Evolutionary conservation across 2,113 vertebrate genomes (phyloP).

Genomic region (Aegithalos caudatus): DNA sequence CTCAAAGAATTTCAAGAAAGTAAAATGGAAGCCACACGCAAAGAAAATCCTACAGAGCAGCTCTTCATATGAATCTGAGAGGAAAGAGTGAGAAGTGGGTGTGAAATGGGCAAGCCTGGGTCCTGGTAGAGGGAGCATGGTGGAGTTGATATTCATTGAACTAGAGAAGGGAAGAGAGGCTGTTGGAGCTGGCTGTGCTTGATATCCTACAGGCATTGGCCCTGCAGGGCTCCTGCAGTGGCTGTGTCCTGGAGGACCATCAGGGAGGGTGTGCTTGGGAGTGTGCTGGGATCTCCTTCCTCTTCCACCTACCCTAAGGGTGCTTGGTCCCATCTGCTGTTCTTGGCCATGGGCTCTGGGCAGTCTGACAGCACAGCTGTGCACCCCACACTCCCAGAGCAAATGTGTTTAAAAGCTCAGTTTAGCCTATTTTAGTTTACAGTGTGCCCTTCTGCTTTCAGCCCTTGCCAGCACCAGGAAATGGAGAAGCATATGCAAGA

Average conservation of each 20-base stretch:
- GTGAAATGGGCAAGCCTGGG: neutral
- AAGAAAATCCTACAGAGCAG: neutral
- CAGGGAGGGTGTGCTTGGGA: neutral
- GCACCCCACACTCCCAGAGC: neutral
- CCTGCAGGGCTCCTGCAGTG: neutral
- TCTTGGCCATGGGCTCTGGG: neutral
- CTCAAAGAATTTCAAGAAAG: neutral
- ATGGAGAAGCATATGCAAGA: neutral
- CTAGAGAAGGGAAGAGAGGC: neutral
- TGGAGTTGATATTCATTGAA: neutral
- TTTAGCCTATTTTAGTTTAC: conserved; percentile 18
- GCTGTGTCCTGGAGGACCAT: neutral
- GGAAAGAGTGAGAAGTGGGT: neutral
- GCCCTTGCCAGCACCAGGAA: conserved; percentile 6
- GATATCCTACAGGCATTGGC: neutral
- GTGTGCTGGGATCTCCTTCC: neutral
- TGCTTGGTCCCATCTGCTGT: conserved; percentile 33
- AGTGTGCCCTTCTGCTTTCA: conserved; percentile 13
- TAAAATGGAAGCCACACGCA: neutral
- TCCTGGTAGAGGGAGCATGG: neutral
- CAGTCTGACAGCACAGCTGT: conserved; percentile 52
- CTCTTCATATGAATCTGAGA: neutral
- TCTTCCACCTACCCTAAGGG: neutral
- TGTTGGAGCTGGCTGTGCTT: neutral
- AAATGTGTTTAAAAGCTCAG: conserved; percentile 10